These are phyloP conservation scores for Rhinoderma darwinii DNA, from an alignment of 2,113 vertebrate genomes.

Conservation along the genomic window DNA sequence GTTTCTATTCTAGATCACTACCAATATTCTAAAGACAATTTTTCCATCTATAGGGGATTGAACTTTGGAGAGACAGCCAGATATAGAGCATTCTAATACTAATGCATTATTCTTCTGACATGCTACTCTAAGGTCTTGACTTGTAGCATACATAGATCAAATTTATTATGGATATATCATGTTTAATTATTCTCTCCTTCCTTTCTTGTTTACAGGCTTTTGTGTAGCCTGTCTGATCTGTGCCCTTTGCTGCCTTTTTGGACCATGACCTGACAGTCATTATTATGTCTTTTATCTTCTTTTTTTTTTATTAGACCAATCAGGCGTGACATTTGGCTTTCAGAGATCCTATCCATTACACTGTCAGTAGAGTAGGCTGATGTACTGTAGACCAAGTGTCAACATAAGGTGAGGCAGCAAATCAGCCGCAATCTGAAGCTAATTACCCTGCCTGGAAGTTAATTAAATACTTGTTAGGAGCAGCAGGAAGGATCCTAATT, in stretches of 20 bases:
- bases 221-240: conserved; percentile 62
- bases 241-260: conserved; percentile 62
- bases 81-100: conserved; percentile 16
- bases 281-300: conserved; percentile 70
- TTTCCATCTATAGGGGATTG: neutral
- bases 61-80: neutral
- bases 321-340: conserved; percentile 69
- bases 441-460: conserved; percentile 87
- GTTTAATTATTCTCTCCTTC: conserved; percentile 62
- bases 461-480: conserved; percentile 88
- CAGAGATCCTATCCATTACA: conserved; percentile 76
- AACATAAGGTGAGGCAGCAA: conserved; percentile 83
- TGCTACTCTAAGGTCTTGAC: conserved; percentile 11
- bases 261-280: conserved; percentile 67
- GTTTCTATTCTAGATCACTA: neutral
- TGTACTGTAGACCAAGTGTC: conserved; percentile 75
- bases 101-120: conserved; percentile 23
- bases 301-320: conserved; percentile 67
- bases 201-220: conserved; percentile 61
- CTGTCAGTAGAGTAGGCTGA: conserved; percentile 72
- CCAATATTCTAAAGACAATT: neutral
- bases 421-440: conserved; percentile 80
- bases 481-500: conserved; percentile 87
- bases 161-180: conserved; percentile 59
- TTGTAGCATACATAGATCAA: conserved; percentile 19